Evolutionary conservation across 2,113 vertebrate genomes (phyloP).

Genomic region (Oncorhynchus masou): DNA sequence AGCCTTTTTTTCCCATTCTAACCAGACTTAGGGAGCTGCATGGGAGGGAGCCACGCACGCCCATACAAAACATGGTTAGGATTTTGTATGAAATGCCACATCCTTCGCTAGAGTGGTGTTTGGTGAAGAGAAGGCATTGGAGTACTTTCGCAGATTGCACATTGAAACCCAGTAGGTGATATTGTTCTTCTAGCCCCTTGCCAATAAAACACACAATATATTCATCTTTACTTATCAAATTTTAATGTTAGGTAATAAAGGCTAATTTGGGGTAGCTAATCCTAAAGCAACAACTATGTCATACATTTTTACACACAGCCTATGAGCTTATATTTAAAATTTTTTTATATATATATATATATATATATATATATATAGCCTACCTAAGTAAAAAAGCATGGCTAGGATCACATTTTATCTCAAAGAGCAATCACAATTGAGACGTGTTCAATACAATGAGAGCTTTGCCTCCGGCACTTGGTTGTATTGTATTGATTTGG

Average conservation of each 20-base stretch:
- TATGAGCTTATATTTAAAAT: too few relatives aligned
- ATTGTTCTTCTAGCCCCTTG: too few relatives aligned
- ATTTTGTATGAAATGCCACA: background rate
- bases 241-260: too few relatives aligned
- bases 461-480: slow-evolving; percentile 44
- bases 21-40: slow-evolving; percentile 12
- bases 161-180: background rate
- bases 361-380: background rate
- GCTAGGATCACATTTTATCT: slow-evolving; percentile 36
- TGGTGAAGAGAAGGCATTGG: background rate
- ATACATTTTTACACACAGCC: too few relatives aligned
- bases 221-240: too few relatives aligned
- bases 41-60: background rate
- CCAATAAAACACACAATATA: too few relatives aligned
- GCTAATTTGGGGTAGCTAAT: too few relatives aligned
- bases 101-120: background rate
- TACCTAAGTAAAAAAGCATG: background rate
- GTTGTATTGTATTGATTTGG: slow-evolving; percentile 62
- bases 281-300: too few relatives aligned
- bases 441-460: slow-evolving; percentile 53
- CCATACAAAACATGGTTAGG: background rate
- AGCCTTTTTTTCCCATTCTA: slow-evolving; percentile 2
- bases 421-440: slow-evolving; percentile 34
- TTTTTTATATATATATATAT: background rate
- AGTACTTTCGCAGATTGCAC: slow-evolving; percentile 1